Percentiles rank a stretch among this genome's conserved stretches.
These are phyloP conservation scores for Aricia artaxerxes DNA, from an alignment of 2,888 invertebrate genomes.

Conservation along the genomic window DNA sequence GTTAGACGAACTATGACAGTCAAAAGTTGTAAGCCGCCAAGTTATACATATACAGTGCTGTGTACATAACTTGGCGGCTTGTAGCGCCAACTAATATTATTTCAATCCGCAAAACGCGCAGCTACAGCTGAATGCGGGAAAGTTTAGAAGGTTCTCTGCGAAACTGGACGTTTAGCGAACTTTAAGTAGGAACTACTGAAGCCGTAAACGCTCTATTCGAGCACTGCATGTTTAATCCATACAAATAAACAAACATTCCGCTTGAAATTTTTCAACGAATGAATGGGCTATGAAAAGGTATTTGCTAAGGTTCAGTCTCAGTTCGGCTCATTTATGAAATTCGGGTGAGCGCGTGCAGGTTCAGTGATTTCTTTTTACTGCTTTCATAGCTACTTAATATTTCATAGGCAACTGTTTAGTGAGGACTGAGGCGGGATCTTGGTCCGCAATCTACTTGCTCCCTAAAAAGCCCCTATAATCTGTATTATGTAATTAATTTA, in stretches of 20 bases:
- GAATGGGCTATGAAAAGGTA: constrained; percentile 60
- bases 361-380: neutral
- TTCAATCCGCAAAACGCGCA: constrained; percentile 56
- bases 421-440: neutral
- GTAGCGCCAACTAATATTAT: constrained; percentile 56
- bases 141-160: constrained; percentile 67
- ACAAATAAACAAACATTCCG: constrained; percentile 67
- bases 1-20: constrained; percentile 26
- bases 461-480: no score
- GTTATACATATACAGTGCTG: neutral
- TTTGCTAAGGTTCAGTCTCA: constrained; percentile 24
- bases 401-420: neutral
- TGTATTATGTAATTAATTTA: no score
- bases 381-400: neutral
- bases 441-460: neutral
- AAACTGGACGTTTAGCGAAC: constrained; percentile 68
- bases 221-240: constrained; percentile 63
- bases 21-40: constrained; percentile 24
- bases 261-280: constrained; percentile 46
- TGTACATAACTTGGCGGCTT: constrained; percentile 1
- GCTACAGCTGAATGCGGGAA: constrained; percentile 52
- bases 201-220: constrained; percentile 55
- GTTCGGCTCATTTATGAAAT: neutral
- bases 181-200: constrained; percentile 63
- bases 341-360: neutral